These are phyloP conservation scores for Rhincodon typus DNA, from an alignment of 2,797 vertebrate genomes.

Conservation along the genomic window DNA sequence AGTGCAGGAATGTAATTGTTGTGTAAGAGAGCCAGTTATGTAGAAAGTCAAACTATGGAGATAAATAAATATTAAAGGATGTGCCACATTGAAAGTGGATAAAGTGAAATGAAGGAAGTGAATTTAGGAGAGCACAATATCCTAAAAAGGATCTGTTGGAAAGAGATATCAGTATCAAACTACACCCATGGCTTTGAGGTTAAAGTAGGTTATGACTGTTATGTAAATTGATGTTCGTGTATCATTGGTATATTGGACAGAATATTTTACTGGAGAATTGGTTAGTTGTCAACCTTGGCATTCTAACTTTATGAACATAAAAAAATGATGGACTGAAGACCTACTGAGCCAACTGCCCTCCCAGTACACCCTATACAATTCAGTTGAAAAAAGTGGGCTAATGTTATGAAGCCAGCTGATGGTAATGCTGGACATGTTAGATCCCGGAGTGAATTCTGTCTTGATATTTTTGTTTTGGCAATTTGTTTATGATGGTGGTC, in stretches of 20 bases:
- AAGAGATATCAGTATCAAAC: neutral
- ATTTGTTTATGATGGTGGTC: too few relatives aligned
- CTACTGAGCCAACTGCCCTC: neutral
- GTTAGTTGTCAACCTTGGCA: neutral
- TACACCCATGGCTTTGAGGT: neutral
- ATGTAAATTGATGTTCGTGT: neutral
- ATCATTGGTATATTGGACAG: neutral
- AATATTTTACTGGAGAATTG: neutral
- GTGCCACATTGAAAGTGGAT: neutral
- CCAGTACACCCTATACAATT: neutral
- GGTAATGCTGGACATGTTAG: too few relatives aligned
- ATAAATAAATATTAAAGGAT: neutral
- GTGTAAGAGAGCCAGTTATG: neutral
- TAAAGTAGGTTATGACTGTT: neutral
- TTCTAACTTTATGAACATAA: neutral
- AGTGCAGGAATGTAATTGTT: neutral
- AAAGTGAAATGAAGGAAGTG: too few relatives aligned
- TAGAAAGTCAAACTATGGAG: neutral
- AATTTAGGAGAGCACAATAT: neutral
- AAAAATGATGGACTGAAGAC: neutral
- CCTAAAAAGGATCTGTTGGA: neutral
- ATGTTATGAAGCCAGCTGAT: too few relatives aligned
- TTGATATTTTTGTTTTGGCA: too few relatives aligned
- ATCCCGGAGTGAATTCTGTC: too few relatives aligned
- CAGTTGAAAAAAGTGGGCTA: neutral